Percentiles rank a stretch among this genome's conserved stretches.
Conservation (phyloP, 1,140 invertebrate genomes). For the Zophobas morio region DNA sequence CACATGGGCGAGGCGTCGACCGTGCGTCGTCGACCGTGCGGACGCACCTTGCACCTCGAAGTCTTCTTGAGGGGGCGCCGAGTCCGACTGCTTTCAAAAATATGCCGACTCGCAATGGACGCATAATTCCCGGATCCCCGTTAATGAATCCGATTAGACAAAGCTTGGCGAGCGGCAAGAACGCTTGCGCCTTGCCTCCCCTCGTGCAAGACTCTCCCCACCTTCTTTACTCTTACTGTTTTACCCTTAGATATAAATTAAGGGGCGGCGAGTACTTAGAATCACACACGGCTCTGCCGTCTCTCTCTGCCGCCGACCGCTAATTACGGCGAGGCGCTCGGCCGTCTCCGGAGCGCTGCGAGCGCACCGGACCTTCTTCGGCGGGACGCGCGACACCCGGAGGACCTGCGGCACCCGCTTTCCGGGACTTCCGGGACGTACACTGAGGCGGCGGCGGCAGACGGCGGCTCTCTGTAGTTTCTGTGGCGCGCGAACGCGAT, state of each 20-base stretch:
- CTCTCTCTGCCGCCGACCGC: constrained; percentile 63
- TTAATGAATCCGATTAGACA: constrained; percentile 74
- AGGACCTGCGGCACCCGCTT: constrained; percentile 24
- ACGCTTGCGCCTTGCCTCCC: constrained; percentile 68
- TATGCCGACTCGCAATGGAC: constrained; percentile 70
- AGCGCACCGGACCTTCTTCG: constrained; percentile 20
- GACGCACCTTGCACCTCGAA: constrained; percentile 61
- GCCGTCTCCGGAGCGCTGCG: constrained; percentile 7
- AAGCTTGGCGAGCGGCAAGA: constrained; percentile 67
- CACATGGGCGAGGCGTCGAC: no score
- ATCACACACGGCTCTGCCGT: constrained; percentile 65
- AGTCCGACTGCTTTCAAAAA: constrained; percentile 68
- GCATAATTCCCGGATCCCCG: constrained; percentile 71
- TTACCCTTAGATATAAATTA: constrained; percentile 68
- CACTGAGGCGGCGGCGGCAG: constrained; percentile 43
- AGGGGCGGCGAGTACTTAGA: constrained; percentile 67
- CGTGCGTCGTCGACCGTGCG: neutral
- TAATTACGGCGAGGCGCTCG: constrained; percentile 64
- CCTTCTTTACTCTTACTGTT: constrained; percentile 66
- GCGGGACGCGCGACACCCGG: neutral
- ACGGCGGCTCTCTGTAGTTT: constrained; percentile 46
- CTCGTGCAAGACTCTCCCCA: constrained; percentile 62
- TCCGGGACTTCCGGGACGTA: constrained; percentile 50
- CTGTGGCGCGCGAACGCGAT: constrained; percentile 54
- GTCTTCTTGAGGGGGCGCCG: constrained; percentile 62